Base-by-base conservation (phyloP, 30 jellyfish, hydroid and myxozoan genomes). In the Aurelia coerulea region DNA sequence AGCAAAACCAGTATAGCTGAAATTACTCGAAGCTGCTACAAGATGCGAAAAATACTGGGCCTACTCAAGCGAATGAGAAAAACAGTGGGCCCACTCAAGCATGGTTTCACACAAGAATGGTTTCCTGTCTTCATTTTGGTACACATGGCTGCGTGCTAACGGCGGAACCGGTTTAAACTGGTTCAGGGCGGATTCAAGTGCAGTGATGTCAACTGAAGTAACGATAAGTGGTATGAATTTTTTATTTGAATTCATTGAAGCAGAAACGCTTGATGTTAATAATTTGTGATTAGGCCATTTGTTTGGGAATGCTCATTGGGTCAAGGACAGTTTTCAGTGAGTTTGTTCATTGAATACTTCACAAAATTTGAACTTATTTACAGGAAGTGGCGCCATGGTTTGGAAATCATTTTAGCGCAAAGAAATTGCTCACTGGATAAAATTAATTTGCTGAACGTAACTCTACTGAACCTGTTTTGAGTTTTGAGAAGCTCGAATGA, bases 81-180 rank as follows among this genome's bases (percentile, higher is more conserved):
- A 46, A 46, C 56, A 46, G 56, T 39, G 32, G 66, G 68, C 10
- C 54, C 29, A 63, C 70, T 62, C 68, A 60, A 77, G 70, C 77
- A 63, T 77, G 65, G 10, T 64, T 77, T 77, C 87, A 56, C 87
- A 60, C 87, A 29, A 54, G 67, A 77, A 19, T 41, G 78, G 56
- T 46, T 76, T n/a, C 79, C 19, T 78, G 88, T 12, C 88, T 32
- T 33, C 46, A 18, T 33, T 56, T 49, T 19, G 33, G 32, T 65
- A 79, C 79, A 56, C 89, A 62, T 79, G 89, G 73, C 65, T 51
- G 80, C 89, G 80, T 49, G 19, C n/a, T 10, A 37, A 56, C 35
- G 51, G 8, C 74, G 67, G 29, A 63, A 35, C 89, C n/a, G 75
- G 89, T 50, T 14, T 29, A 19, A 15, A 54, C 80, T 60, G 35